These are phyloP conservation scores for Ptychodera flava DNA, from an alignment of 35 echinoderm and acorn worm species.

Conservation along the genomic window DNA sequence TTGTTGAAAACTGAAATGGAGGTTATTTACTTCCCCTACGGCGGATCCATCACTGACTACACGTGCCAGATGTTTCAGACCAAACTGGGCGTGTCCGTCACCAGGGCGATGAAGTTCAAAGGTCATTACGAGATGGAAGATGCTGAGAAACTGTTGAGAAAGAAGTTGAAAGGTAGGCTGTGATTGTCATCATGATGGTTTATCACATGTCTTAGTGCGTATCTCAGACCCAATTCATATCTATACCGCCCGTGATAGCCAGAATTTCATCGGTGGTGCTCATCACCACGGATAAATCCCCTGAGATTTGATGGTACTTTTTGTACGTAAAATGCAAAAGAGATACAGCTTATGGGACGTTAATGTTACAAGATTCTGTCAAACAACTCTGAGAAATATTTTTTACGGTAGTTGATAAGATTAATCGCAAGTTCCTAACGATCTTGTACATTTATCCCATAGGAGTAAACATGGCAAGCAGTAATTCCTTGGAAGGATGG, in stretches of 20 bases:
- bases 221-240: background rate
- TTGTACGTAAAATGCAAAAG: no score
- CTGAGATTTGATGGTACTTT: background rate
- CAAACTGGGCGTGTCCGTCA: constrained; percentile 89
- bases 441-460: constrained; percentile 17
- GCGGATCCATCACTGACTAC: constrained; percentile 92
- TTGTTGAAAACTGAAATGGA: constrained; percentile 94
- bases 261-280: background rate
- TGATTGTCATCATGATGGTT: background rate
- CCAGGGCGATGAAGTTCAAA: constrained; percentile 93
- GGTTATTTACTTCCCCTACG: constrained; percentile 71
- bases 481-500: constrained; percentile 80
- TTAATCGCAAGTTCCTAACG: background rate
- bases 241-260: background rate
- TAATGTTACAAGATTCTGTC: background rate
- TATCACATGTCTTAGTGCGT: background rate
- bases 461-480: constrained; percentile 69
- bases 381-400: background rate
- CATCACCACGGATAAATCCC: background rate
- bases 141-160: constrained; percentile 70
- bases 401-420: background rate
- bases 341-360: background rate
- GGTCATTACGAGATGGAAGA: constrained; percentile 77
- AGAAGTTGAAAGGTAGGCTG: constrained; percentile 82
- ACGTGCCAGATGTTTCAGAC: constrained; percentile 63